A percentile compares a stretch with the other conserved stretches of the same genome.
These are phyloP conservation scores for Lamellibrachia columna DNA, from an alignment of 2,888 invertebrate species.

Conservation along the genomic window DNA sequence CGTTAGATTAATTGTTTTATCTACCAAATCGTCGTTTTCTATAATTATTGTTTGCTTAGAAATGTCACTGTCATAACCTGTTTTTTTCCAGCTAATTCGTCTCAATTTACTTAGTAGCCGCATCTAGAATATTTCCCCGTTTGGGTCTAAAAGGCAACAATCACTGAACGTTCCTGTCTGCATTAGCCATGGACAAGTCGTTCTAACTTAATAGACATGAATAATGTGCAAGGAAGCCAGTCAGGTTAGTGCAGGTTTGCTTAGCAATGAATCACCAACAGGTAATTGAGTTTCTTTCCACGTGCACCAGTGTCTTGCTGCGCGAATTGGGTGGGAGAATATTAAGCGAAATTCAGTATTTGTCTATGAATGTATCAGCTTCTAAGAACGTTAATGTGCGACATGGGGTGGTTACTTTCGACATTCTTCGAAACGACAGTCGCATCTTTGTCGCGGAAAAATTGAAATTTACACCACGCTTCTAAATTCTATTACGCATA, in stretches of 20 bases:
- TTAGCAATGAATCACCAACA: background rate
- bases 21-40: background rate
- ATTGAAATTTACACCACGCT: background rate
- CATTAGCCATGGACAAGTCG: background rate
- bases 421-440: background rate
- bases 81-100: background rate
- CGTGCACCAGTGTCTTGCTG: background rate
- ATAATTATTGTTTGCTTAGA: too few species aligned
- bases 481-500: background rate
- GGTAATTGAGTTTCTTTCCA: background rate
- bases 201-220: background rate
- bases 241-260: background rate
- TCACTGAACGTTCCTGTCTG: background rate
- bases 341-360: background rate
- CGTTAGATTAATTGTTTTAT: background rate
- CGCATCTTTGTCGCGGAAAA: background rate
- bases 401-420: background rate
- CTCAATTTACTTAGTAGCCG: background rate
- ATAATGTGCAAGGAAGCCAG: background rate
- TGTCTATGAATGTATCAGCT: background rate
- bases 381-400: background rate
- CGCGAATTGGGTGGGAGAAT: background rate
- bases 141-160: background rate
- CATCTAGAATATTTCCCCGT: background rate
- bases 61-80: too few species aligned